A percentile compares a stretch with the other conserved stretches of the same genome.
Conservation (phyloP, 2,888 invertebrate genomes). For the Perithous albicinctus region DNA sequence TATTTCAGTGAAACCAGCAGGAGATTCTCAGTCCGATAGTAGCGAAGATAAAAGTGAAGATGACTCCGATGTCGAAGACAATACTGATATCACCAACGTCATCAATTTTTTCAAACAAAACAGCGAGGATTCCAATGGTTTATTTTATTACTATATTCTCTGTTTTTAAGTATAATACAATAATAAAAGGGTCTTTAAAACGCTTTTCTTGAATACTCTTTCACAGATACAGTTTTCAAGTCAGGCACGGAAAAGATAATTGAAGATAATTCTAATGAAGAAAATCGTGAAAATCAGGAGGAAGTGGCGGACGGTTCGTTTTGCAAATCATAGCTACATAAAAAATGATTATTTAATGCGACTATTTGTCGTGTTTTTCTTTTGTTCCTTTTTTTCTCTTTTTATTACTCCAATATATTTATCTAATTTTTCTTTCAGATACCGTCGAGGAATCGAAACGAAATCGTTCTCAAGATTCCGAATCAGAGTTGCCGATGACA, state of each 20-base stretch:
- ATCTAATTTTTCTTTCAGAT: slow-evolving; percentile 11
- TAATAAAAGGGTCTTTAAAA: neutral
- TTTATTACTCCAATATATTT: neutral
- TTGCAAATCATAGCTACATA: neutral
- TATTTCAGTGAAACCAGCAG: neutral
- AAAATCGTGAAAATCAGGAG: neutral
- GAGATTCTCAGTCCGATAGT: neutral
- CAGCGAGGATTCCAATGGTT: slow-evolving; percentile 8
- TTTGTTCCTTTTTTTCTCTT: neutral
- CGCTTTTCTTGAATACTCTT: neutral
- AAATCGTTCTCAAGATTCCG: slow-evolving; percentile 75
- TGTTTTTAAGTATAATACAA: neutral
- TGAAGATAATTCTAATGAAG: neutral
- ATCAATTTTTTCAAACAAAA: neutral
- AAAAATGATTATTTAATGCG: neutral
- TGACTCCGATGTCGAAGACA: slow-evolving; percentile 59
- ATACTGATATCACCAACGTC: slow-evolving; percentile 10
- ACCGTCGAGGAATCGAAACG: slow-evolving; percentile 75
- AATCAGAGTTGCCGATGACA: slow-evolving; percentile 71
- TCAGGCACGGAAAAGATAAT: neutral
- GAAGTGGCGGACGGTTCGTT: neutral
- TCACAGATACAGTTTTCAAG: neutral
- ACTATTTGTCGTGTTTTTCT: neutral
- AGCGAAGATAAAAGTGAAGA: neutral
- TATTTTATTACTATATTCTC: neutral